Conservation (phyloP, 2,113 vertebrate species). For the Psilopsiagon aymara region DNA sequence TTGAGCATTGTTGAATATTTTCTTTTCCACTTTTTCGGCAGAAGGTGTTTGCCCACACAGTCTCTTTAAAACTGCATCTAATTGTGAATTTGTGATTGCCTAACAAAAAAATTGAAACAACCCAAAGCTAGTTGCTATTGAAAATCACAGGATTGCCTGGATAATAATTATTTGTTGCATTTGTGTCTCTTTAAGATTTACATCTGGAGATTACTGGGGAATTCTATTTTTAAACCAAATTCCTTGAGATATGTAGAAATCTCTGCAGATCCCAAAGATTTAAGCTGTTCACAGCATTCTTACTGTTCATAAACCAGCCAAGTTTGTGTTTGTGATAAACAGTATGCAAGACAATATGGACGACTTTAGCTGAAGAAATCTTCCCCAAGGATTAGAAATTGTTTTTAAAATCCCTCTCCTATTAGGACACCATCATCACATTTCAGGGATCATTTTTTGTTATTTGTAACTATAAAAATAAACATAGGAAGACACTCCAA, state of each 20-base stretch:
- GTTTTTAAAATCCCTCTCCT: neutral
- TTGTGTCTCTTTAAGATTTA: neutral
- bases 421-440: neutral
- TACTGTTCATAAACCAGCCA: neutral
- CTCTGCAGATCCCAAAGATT: neutral
- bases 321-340: neutral
- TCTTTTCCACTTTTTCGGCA: neutral
- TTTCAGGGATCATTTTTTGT: neutral
- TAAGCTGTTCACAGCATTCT: neutral
- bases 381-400: neutral
- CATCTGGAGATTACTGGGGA: neutral
- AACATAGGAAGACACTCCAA: neutral
- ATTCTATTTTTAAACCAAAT: neutral
- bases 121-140: neutral
- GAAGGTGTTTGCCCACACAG: neutral
- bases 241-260: neutral
- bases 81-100: neutral
- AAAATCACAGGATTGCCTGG: neutral
- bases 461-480: neutral
- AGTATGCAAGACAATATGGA: neutral
- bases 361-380: neutral
- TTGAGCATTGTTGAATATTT: neutral
- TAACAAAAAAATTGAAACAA: neutral
- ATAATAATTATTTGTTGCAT: constrained; percentile 1
- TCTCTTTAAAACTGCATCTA: neutral